phyloP scores from a whole-genome alignment of 2,797 vertebrate species.

The Oreonectes daqikongensis region DNA sequence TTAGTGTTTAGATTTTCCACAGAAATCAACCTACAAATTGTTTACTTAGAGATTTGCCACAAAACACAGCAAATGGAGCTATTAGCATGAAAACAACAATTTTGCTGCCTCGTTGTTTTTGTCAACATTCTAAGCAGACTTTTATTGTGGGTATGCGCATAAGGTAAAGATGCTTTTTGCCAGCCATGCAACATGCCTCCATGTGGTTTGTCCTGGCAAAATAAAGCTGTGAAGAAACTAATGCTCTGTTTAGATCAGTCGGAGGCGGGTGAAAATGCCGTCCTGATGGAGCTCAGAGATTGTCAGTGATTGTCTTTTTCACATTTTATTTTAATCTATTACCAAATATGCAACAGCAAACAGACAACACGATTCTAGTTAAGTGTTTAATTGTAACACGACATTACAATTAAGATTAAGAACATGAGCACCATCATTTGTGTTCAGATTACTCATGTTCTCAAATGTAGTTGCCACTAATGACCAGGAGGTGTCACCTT shows the following conservation, averaged over 20 bases:
- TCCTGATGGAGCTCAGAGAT: not conserved
- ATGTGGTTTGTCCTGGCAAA: slow-evolving; percentile 7
- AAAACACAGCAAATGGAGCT: no score
- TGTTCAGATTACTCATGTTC: not conserved
- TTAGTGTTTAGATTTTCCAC: no score
- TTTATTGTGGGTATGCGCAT: not conserved
- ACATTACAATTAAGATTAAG: no score
- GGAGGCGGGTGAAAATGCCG: slow-evolving; percentile 11
- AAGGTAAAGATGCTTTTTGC: not conserved
- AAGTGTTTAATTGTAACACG: no score
- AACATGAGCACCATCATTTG: not conserved
- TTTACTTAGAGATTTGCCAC: no score
- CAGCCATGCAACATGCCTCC: not conserved
- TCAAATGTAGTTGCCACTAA: slow-evolving; percentile 11
- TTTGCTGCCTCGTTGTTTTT: not conserved
- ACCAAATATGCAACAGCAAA: slow-evolving; percentile 1
- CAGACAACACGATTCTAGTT: not conserved
- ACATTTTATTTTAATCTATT: not conserved
- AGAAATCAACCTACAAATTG: no score
- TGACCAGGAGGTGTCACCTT: slow-evolving; percentile 78
- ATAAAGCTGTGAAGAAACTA: slow-evolving; percentile 16
- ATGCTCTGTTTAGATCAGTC: slow-evolving; percentile 21
- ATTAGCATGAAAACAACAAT: not conserved
- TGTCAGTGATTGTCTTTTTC: not conserved
- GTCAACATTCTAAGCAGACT: slow-evolving; percentile 5